Evolutionary conservation across 2,888 invertebrate species (phyloP), one percentile per base, ranked within the genome.

Genomic region (Gandaritis pyraliata): DNA sequence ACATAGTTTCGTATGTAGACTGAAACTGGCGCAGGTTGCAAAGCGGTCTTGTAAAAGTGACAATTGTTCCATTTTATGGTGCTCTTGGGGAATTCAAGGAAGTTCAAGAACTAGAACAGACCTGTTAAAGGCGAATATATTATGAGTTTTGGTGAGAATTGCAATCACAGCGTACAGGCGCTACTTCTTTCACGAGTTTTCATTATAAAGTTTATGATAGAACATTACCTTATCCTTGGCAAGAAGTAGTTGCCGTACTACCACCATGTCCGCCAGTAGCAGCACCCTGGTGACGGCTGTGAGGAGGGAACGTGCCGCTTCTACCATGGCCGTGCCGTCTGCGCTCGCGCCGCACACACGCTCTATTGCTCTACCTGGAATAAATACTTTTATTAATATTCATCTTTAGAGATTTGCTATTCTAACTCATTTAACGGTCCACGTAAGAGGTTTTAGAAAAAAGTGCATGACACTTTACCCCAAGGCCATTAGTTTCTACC

Each of bases 231-330:
- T 98, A 86, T 99, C 98, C 92, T 99, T 99, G 60, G 98, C 98
- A 65, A 97, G 94, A 51, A 99, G 93, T 57, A 99, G 94, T 88
- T 99, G 98, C 80, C 98, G 98, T 60, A 99, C 98, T 51, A 99
- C 97, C 63, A 99, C 98, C 85, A 98, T 97, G 92, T 99, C 99
- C 11, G 99, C 99, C 73, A 99, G 93, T 61, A 99, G 94, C 57
- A 99, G 94, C 58, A 99, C 99, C 79, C 98, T 94, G 54, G 99
- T 99, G 72, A 99, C 98, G 60, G 98, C 97, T 50, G 97, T 97
- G 61, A 99, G 94, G 55, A 99, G 95, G 78, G 98, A 97, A 74
- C 98, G 94, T 65, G 98, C 98, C 53, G 99, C 98, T 73, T 98
- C 94, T 67, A 99, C 97, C 93, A 99, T 95, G 78, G 95, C 94